phyloP scores from a whole-genome alignment of 30 jellyfish, hydroid and myxozoan species.

The Chrysaora quinquecirrha region DNA sequence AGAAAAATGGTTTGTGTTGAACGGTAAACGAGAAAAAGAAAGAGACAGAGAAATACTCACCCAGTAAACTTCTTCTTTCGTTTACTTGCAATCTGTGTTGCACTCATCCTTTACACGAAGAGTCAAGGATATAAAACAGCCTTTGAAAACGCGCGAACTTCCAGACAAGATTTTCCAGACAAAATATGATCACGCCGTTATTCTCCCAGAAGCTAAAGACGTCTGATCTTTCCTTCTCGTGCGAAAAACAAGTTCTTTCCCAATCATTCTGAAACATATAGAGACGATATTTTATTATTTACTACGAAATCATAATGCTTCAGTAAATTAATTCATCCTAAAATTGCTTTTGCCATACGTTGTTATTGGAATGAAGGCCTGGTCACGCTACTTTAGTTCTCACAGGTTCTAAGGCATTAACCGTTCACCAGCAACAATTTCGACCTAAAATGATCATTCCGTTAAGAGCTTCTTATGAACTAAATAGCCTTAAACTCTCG shows the following conservation, averaged over 20 bases:
- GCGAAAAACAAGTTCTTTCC: no score
- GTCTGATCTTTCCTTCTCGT: constrained; percentile 49
- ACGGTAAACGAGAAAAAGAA: not conserved
- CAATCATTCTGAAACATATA: no score
- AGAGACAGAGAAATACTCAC: constrained; percentile 15
- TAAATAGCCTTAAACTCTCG: no score
- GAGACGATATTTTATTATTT: no score
- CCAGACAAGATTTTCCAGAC: not conserved
- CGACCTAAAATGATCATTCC: no score
- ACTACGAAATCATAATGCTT: not conserved
- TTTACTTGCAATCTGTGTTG: constrained; percentile 50
- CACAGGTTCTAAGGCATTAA: not conserved
- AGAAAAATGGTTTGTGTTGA: not conserved
- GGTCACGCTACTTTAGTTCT: not conserved
- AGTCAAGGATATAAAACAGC: not conserved
- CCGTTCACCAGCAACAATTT: no score
- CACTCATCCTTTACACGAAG: constrained; percentile 9
- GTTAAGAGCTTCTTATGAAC: no score
- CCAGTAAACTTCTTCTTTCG: constrained; percentile 80
- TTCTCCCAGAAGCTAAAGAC: not conserved
- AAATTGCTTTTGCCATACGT: not conserved
- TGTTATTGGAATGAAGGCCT: not conserved
- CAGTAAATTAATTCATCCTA: not conserved
- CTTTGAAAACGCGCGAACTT: not conserved
- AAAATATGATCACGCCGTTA: not conserved